A percentile compares a stretch with the other conserved stretches of the same genome.
These are phyloP conservation scores for Heliothis virescens DNA, from an alignment of 1,140 invertebrate species.

Conservation along the genomic window DNA sequence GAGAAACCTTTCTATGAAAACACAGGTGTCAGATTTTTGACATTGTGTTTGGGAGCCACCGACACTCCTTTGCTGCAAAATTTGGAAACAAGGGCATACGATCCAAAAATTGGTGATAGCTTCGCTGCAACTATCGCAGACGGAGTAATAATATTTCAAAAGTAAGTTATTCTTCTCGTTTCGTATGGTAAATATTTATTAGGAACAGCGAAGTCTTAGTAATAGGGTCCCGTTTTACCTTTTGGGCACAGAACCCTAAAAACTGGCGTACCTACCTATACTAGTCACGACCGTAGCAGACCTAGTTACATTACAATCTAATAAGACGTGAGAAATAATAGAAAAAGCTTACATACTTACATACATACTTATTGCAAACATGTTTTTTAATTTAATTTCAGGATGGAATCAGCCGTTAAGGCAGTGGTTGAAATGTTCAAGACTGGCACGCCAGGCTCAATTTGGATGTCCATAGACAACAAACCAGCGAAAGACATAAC, in stretches of 20 bases:
- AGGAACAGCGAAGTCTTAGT: no score
- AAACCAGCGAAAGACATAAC: conserved; percentile 57
- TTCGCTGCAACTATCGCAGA: background rate
- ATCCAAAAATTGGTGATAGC: conserved; percentile 45
- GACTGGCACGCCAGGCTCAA: conserved; percentile 52
- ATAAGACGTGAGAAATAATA: no score
- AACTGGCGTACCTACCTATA: no score
- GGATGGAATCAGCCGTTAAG: conserved; percentile 49
- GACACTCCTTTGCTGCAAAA: conserved; percentile 60
- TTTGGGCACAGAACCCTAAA: no score
- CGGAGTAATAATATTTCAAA: conserved; percentile 18
- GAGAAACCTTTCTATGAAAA: conserved; percentile 58
- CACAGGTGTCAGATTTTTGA: conserved; percentile 62
- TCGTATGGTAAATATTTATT: no score
- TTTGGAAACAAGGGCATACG: conserved; percentile 47
- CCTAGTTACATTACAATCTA: no score
- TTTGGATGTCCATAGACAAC: conserved; percentile 55
- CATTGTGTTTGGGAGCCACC: conserved; percentile 63
- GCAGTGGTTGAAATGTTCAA: conserved; percentile 53
- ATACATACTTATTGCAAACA: no score
- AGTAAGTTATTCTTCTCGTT: conserved; percentile 40
- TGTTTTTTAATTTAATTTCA: background rate
- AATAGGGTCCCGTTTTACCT: no score
- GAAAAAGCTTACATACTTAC: no score
- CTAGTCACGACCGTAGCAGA: no score